Conservation (phyloP, 2,797 vertebrate genomes). For the Galaxias olidus region DNA sequence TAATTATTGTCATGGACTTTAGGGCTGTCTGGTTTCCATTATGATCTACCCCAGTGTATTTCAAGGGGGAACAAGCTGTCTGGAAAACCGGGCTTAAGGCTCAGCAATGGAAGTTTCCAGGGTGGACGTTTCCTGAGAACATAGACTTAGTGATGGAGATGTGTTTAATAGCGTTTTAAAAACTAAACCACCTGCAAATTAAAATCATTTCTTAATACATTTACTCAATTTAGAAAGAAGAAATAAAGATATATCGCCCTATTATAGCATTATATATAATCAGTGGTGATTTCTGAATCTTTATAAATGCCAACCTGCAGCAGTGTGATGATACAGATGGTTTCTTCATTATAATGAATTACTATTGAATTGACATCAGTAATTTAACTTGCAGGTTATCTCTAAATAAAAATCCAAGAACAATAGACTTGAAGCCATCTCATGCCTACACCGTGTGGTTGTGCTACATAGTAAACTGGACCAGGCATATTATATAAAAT, state of each 20-base stretch:
- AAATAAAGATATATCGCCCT: too few relatives aligned
- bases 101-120: conserved; percentile 57
- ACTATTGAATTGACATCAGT: too few relatives aligned
- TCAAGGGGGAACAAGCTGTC: conserved; percentile 55
- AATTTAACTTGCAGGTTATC: too few relatives aligned
- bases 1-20: conserved; percentile 61
- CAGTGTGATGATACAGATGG: too few relatives aligned
- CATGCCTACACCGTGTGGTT: conserved; percentile 44
- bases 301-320: too few relatives aligned
- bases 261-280: too few relatives aligned
- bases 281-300: too few relatives aligned
- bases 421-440: conserved; percentile 40
- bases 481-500: conserved; percentile 56
- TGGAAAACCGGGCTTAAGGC: conserved; percentile 45
- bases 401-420: too few relatives aligned
- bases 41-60: conserved; percentile 36
- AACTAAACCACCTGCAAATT: conserved; percentile 33
- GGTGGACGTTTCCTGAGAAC: conserved; percentile 35
- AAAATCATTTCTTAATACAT: too few relatives aligned
- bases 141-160: conserved; percentile 39
- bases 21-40: conserved; percentile 67
- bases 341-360: too few relatives aligned
- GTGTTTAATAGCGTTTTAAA: conserved; percentile 5
- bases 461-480: conserved; percentile 41
- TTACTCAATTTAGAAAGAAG: too few relatives aligned